Conservation (phyloP, 2,113 vertebrate genomes). For the Raja brachyura region DNA sequence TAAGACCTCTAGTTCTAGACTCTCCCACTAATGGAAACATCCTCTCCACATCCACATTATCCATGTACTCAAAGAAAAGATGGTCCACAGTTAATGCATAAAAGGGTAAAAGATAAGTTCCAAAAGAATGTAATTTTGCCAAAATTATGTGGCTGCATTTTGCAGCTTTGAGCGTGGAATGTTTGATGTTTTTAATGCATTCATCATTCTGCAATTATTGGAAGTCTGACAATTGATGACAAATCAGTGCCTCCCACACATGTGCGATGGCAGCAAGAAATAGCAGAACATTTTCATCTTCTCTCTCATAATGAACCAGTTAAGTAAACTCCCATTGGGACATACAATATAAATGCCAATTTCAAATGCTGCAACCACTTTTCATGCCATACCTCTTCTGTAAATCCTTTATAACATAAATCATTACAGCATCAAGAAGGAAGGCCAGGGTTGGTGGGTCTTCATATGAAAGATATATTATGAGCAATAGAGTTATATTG, state of each 20-base stretch:
- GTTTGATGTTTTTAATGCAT: too few relatives aligned
- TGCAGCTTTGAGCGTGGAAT: too few relatives aligned
- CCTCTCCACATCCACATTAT: too few relatives aligned
- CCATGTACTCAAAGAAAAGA: not conserved
- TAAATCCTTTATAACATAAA: not conserved
- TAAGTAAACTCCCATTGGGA: not conserved
- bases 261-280: not conserved
- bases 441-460: not conserved
- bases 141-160: not conserved
- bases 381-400: not conserved
- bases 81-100: not conserved
- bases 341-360: not conserved
- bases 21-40: too few relatives aligned
- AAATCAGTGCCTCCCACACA: too few relatives aligned
- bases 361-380: not conserved
- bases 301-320: not conserved
- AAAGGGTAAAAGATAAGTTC: not conserved
- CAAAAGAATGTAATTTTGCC: not conserved
- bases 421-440: not conserved
- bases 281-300: not conserved
- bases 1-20: too few relatives aligned
- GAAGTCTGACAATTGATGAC: not conserved
- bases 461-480: too few relatives aligned
- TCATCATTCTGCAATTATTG: not conserved
- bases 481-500: too few relatives aligned